Conservation (phyloP, 2,888 invertebrate species). For the Theretra japonica region DNA sequence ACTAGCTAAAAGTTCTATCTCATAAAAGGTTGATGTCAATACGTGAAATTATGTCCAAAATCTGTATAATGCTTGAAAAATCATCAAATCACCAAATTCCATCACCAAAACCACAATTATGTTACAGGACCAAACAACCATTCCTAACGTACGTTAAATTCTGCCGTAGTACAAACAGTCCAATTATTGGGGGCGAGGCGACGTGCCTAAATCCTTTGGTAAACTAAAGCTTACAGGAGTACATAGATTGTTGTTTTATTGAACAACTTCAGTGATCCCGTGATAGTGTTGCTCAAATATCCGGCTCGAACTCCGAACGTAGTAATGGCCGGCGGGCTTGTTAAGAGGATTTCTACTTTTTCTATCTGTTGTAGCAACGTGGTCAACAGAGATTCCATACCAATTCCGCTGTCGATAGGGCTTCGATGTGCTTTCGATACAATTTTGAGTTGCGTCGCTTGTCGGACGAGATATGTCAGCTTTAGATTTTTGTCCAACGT, state of each 20-base stretch:
- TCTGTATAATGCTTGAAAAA: too few relatives aligned
- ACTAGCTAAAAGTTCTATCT: too few relatives aligned
- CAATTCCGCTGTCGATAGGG: neutral
- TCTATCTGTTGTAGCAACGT: neutral
- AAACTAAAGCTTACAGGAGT: neutral
- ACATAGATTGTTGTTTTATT: neutral
- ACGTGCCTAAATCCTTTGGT: neutral
- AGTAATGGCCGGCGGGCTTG: neutral
- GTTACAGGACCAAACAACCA: neutral
- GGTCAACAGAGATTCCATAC: neutral
- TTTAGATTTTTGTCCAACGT: too few relatives aligned
- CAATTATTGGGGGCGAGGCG: neutral
- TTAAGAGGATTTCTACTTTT: neutral
- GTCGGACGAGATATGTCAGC: too few relatives aligned
- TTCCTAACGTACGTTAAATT: neutral
- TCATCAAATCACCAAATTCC: too few relatives aligned
- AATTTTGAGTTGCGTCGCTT: too few relatives aligned
- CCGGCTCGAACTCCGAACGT: neutral
- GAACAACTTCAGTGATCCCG: neutral
- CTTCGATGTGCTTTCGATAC: neutral
- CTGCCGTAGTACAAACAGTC: neutral
- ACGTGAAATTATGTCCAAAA: too few relatives aligned
- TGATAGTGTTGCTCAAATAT: neutral
- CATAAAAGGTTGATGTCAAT: too few relatives aligned
- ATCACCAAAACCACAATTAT: neutral